Base-by-base conservation (phyloP, 2,113 vertebrate genomes). In the Hipposideros armiger region DNA sequence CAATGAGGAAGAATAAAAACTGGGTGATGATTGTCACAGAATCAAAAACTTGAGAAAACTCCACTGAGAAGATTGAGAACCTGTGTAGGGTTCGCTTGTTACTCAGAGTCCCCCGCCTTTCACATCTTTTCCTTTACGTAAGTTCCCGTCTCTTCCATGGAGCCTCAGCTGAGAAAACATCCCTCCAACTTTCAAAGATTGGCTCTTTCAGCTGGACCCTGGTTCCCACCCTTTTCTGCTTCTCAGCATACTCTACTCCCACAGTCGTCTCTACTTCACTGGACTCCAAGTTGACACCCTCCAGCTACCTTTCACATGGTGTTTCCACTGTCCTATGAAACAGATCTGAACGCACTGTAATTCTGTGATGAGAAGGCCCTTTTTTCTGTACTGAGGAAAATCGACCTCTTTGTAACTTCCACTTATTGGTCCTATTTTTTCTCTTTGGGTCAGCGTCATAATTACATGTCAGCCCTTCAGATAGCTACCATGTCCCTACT, bases 1-100 rank as follows among this genome's bases (percentile, higher is more conserved):
- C 28, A 74, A 8, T 74, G 77, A 94, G n/a, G 77, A 84, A 73
- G 64, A 88, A 80, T 40, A 94, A 73, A 95, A 87, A 67, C n/a
- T 82, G 7, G 45, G 45, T 58, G 58, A 76, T 60, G n/a, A 60
- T 86, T 76, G 36, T 87, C 52, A 66, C 5, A 60, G 69, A 62
- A 42, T 42, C 47, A 52, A 40, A 73, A 67, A 26, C 22, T 60
- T 60, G 58, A 60, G 58, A 60, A 54, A 60, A 60, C 22, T 60
- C 20, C 58, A 60, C 58, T 60, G 58, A 60, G 58, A 60, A 60
- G 58, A 60, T 11, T 26, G 58, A 60, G 58, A 26, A 60, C 24
- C 58, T 24, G 58, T 26, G 58, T 24, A 10, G 58, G 58, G 24
- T 60, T 24, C 24, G 5, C 58, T 60, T 60, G 58, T 11, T 28